phyloP scores from a whole-genome alignment of 2,113 vertebrate species.

The Leptobrachium leishanense region DNA sequence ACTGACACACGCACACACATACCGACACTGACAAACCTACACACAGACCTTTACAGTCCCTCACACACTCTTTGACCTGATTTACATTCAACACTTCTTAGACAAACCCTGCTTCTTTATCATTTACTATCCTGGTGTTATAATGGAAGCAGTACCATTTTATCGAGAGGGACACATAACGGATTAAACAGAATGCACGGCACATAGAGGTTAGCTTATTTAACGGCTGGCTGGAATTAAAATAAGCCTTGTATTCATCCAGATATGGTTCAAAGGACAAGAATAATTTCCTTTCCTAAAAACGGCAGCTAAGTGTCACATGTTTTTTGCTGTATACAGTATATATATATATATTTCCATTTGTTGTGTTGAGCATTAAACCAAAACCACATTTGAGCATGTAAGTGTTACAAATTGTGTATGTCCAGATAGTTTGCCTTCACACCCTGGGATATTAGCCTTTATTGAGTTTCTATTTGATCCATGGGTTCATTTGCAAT shows the following conservation, averaged over 20 bases:
- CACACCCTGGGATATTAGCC: neutral
- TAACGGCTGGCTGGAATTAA: neutral
- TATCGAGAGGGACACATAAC: neutral
- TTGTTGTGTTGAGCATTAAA: no score
- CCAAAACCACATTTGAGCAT: neutral
- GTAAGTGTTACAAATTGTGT: neutral
- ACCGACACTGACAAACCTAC: no score
- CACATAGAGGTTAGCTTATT: neutral
- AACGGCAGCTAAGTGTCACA: no score
- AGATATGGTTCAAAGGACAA: slow-evolving; percentile 2
- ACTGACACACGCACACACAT: no score
- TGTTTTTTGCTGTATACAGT: no score
- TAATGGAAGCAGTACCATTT: no score
- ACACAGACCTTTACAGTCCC: neutral
- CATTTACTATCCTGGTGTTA: neutral
- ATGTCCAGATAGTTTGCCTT: slow-evolving; percentile 6
- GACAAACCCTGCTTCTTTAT: neutral
- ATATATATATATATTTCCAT: no score
- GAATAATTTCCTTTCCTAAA: neutral
- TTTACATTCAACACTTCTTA: no score
- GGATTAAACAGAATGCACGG: neutral
- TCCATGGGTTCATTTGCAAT: neutral
- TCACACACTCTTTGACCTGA: neutral
- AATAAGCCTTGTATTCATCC: neutral
- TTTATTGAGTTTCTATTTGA: neutral